Percentiles rank a stretch among this genome's conserved stretches.
Conservation (phyloP, 92 coral and sea anemone species). For the Desmophyllum pertusum region DNA sequence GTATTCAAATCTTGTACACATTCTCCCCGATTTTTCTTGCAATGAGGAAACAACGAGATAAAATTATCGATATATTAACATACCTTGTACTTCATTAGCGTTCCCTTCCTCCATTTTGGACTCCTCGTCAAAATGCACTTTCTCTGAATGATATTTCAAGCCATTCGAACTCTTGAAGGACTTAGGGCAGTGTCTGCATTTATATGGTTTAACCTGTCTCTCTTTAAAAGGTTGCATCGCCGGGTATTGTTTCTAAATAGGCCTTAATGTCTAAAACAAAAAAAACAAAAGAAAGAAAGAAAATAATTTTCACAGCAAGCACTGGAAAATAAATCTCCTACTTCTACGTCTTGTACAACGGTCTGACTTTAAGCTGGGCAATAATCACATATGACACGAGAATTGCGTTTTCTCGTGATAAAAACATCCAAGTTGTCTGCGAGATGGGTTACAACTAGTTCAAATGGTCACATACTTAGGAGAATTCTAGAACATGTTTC, state of each 20-base stretch:
- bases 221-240: constrained; percentile 72
- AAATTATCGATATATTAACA: background rate
- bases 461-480: background rate
- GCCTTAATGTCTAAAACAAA: constrained; percentile 9
- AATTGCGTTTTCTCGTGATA: background rate
- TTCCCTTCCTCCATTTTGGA: constrained; percentile 20
- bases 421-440: background rate
- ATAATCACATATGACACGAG: background rate
- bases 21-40: background rate
- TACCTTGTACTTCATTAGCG: background rate
- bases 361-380: background rate
- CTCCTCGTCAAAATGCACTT: constrained; percentile 58
- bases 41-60: background rate
- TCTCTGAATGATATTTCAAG: constrained; percentile 71
- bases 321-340: background rate
- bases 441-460: background rate
- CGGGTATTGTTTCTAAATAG: background rate
- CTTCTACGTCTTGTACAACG: no score
- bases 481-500: background rate
- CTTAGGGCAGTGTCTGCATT: constrained; percentile 62
- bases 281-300: background rate
- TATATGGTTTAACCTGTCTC: constrained; percentile 52
- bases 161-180: constrained; percentile 86
- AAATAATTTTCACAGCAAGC: background rate
- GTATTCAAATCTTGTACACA: background rate